Conservation (phyloP, 2,113 vertebrate genomes). For the Casuarius casuarius region DNA sequence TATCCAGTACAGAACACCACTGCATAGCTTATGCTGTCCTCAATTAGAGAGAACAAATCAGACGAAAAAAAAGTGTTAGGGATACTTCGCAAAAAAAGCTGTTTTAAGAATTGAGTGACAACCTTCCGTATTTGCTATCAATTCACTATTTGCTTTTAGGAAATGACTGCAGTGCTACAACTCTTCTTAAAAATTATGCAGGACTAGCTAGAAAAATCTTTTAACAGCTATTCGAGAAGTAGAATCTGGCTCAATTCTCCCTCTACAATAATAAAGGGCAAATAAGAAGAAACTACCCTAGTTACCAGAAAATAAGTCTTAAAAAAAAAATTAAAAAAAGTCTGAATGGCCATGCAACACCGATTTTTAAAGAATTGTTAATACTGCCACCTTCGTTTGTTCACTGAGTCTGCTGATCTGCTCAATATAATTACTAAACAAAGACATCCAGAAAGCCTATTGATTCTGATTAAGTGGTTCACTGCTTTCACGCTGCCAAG, state of each 20-base stretch:
- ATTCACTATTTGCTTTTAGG: not conserved
- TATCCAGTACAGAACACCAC: not conserved
- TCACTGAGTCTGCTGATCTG: fast-evolving
- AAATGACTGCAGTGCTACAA: not conserved
- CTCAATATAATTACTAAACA: constrained; percentile 8
- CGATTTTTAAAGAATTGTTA: not conserved
- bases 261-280: not conserved
- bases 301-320: not conserved
- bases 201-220: not conserved
- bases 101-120: not conserved
- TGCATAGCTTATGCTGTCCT: not conserved
- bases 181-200: not conserved
- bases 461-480: not conserved
- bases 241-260: not conserved
- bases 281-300: not conserved
- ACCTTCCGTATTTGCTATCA: not conserved
- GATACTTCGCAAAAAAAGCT: not conserved
- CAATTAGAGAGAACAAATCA: not conserved
- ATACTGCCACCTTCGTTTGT: not conserved
- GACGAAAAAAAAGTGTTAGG: not conserved
- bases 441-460: not conserved
- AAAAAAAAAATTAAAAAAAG: not conserved
- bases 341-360: not conserved
- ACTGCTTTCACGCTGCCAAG: not conserved
- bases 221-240: not conserved